Evolutionary conservation across 2,888 invertebrate species (phyloP).

Genomic region (Panzeria rudis): DNA sequence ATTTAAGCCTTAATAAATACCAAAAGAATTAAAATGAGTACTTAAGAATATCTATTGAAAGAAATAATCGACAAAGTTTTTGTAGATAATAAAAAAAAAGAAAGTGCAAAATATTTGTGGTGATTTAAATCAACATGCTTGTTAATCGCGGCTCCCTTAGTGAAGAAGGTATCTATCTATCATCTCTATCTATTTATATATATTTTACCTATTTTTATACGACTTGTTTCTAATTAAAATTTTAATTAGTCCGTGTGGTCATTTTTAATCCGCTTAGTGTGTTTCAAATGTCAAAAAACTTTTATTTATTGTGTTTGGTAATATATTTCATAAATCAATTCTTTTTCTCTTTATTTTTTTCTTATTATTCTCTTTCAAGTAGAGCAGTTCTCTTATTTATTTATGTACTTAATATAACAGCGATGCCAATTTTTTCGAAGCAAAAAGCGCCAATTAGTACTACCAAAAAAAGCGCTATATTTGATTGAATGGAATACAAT

Average conservation of each 20-base stretch:
- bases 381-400: background rate
- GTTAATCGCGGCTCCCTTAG: constrained; percentile 75
- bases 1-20: background rate
- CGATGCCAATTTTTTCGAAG: too few relatives aligned
- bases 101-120: constrained; percentile 2
- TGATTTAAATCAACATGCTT: constrained; percentile 69
- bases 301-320: background rate
- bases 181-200: background rate
- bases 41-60: background rate
- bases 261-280: constrained; percentile 2
- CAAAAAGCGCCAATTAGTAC: too few relatives aligned
- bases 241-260: constrained; percentile 52
- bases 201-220: background rate
- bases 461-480: too few relatives aligned
- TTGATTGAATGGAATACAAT: too few relatives aligned
- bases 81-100: background rate
- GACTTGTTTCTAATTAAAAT: constrained; percentile 49
- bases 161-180: constrained; percentile 70
- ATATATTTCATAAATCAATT: background rate
- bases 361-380: background rate
- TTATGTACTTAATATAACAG: too few relatives aligned
- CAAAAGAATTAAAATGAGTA: constrained; percentile 7
- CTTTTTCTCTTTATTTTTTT: background rate
- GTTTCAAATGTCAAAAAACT: constrained; percentile 40
- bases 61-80: constrained; percentile 3